Conservation (phyloP, 2,888 invertebrate species). For the Hypolimnas misippus region DNA sequence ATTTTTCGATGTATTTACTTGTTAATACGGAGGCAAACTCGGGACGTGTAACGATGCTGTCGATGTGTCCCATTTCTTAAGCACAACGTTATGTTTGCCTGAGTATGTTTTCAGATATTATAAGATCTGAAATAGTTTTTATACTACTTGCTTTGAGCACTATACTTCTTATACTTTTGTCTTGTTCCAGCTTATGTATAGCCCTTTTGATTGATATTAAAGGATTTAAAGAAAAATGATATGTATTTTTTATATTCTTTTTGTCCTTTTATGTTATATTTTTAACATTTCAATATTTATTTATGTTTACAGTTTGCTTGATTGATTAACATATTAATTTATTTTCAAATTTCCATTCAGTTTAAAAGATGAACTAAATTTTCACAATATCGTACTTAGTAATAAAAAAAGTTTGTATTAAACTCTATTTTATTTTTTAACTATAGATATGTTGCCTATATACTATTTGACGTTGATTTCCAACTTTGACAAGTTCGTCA, state of each 20-base stretch:
- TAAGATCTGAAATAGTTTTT: constrained; percentile 14
- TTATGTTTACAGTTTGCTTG: too few relatives aligned
- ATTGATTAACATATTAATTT: too few relatives aligned
- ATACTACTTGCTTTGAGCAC: constrained; percentile 31
- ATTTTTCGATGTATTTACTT: constrained; percentile 32
- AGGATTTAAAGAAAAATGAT: constrained; percentile 35
- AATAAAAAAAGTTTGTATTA: too few relatives aligned
- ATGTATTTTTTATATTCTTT: constrained; percentile 13
- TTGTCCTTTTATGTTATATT: too few relatives aligned
- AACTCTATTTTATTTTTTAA: too few relatives aligned
- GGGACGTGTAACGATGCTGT: neutral
- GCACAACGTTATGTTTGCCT: constrained; percentile 1
- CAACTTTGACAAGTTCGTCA: too few relatives aligned
- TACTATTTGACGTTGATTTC: too few relatives aligned
- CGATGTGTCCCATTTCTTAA: neutral
- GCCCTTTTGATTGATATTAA: constrained; percentile 53
- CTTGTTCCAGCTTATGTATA: constrained; percentile 67
- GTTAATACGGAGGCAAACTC: constrained; percentile 20
- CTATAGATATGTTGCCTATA: too few relatives aligned
- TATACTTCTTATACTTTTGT: constrained; percentile 53
- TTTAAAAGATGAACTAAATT: too few relatives aligned
- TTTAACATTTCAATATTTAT: too few relatives aligned
- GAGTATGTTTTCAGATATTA: neutral
- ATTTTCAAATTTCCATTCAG: too few relatives aligned
- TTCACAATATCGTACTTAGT: too few relatives aligned